These are phyloP conservation scores for Drosophila nebulosa DNA, from an alignment of 1,140 invertebrate genomes.

Conservation along the genomic window DNA sequence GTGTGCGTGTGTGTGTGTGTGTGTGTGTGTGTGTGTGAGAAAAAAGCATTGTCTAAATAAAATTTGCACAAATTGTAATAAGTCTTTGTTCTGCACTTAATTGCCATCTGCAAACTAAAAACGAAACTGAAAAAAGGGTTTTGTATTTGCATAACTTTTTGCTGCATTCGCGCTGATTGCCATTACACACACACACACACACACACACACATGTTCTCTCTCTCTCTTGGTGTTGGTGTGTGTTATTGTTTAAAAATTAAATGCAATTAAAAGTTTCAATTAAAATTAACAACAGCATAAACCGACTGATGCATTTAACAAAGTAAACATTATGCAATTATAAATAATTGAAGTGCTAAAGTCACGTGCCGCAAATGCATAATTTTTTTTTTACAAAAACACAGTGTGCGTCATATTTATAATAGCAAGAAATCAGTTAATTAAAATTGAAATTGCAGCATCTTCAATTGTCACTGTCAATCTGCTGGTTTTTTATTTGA, in stretches of 20 bases:
- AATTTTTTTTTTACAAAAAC: slow-evolving; percentile 34
- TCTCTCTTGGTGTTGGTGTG: neutral
- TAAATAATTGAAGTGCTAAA: slow-evolving; percentile 73
- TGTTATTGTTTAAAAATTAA: slow-evolving; percentile 56
- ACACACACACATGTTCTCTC: too few relatives aligned
- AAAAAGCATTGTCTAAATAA: slow-evolving; percentile 25
- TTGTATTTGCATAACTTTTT: slow-evolving; percentile 12
- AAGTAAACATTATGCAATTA: slow-evolving; percentile 75
- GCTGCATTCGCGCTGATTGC: slow-evolving; percentile 18
- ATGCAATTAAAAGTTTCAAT: slow-evolving; percentile 76
- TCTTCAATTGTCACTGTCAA: too few relatives aligned
- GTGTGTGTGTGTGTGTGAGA: slow-evolving; percentile 5
- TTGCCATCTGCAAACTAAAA: slow-evolving; percentile 26
- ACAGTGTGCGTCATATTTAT: neutral
- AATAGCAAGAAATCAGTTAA: neutral
- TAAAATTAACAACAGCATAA: slow-evolving; percentile 69
- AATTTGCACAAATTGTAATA: slow-evolving; percentile 29
- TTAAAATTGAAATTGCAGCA: too few relatives aligned
- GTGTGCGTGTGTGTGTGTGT: slow-evolving; percentile 6
- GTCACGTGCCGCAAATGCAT: slow-evolving; percentile 48
- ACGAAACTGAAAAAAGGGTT: slow-evolving; percentile 15
- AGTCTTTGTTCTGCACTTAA: slow-evolving; percentile 47
- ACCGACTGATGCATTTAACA: slow-evolving; percentile 54
- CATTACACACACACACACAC: too few relatives aligned
- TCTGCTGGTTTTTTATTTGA: too few relatives aligned